Conservation (phyloP, 2,797 vertebrate species). For the Megaceryle alcyon region DNA sequence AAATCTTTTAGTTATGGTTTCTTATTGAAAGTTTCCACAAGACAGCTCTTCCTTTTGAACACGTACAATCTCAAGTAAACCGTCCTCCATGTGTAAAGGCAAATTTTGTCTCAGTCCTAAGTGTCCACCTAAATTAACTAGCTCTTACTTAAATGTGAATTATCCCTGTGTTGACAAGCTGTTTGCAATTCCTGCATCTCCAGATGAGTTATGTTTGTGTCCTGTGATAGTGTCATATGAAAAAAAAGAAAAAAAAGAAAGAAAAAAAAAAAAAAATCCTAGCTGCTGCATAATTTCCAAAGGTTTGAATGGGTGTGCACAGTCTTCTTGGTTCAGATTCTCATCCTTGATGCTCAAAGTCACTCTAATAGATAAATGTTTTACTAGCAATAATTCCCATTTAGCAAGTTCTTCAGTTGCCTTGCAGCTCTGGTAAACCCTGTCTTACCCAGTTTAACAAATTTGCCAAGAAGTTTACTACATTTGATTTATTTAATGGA, state of each 20-base stretch:
- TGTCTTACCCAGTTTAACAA: not conserved
- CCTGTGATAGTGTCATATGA: not conserved
- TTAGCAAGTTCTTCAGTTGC: not conserved
- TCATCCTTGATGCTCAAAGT: not conserved
- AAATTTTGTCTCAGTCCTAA: not conserved
- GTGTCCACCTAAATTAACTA: not conserved
- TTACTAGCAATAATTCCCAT: not conserved
- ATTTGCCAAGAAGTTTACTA: not conserved
- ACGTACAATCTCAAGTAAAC: not conserved
- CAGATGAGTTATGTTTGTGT: not conserved
- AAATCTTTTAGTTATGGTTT: not conserved
- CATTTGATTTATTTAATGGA: not conserved
- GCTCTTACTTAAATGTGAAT: not conserved
- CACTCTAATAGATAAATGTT: not conserved
- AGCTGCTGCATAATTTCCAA: not conserved
- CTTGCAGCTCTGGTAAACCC: not conserved
- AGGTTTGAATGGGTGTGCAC: not conserved
- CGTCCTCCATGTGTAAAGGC: not conserved
- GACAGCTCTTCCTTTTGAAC: not conserved
- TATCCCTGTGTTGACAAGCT: not conserved
- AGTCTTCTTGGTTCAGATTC: not conserved
- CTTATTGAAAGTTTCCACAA: not conserved
- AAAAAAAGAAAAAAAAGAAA: not conserved
- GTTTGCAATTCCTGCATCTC: not conserved
- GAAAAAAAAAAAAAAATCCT: too few species aligned